A percentile compares a stretch with the other conserved stretches of the same genome.
phyloP scores from a whole-genome alignment of 1,140 invertebrate species.

The Tetraneura akinire region DNA sequence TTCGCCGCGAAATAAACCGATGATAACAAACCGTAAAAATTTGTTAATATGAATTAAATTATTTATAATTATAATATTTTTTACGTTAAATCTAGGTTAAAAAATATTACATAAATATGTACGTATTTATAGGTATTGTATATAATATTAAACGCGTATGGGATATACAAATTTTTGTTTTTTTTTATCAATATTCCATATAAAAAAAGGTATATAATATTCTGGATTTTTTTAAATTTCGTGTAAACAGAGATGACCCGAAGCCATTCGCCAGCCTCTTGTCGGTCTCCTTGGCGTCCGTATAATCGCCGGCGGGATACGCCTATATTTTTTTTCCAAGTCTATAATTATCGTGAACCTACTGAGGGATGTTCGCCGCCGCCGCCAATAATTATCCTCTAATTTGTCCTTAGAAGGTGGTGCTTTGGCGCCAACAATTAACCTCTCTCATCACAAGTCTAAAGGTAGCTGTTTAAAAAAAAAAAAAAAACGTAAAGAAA shows the following conservation, averaged over 20 bases:
- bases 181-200: no score
- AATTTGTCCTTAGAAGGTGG: conserved; percentile 47
- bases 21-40: no score
- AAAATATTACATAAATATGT: no score
- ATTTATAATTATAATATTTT: no score
- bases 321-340: background rate
- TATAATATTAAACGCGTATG: background rate
- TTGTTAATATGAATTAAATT: no score
- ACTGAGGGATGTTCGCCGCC: background rate
- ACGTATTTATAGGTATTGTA: no score
- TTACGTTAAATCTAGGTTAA: no score
- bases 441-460: background rate
- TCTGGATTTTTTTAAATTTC: background rate
- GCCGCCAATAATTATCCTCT: conserved; percentile 47
- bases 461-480: background rate
- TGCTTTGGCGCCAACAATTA: conserved; percentile 46
- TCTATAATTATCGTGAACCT: conserved; percentile 36
- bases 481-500: background rate
- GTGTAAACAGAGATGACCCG: background rate
- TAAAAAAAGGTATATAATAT: no score
- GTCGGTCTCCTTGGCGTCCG: conserved; percentile 28
- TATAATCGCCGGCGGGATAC: conserved; percentile 22
- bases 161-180: no score
- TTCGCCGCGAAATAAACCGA: background rate
- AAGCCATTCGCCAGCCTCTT: background rate